A percentile compares a stretch with the other conserved stretches of the same genome.
Conservation (phyloP, 2,888 invertebrate genomes). For the Halictus ligatus region DNA sequence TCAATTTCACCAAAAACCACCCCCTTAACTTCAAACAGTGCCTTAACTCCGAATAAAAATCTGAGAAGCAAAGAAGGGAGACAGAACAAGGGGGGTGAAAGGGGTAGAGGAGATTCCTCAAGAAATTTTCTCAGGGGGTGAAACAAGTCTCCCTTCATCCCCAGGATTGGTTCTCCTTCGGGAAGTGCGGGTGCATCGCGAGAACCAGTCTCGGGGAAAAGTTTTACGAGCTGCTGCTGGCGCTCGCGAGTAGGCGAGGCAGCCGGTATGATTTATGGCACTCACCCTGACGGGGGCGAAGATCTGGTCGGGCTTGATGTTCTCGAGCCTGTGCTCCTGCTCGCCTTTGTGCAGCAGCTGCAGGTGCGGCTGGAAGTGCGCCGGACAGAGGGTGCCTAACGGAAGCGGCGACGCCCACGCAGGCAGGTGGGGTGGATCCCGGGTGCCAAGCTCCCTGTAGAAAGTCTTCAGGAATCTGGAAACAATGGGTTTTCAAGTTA, state of each 20-base stretch:
- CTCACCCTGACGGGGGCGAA: conserved; percentile 85
- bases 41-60: no score
- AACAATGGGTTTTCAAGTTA: conserved; percentile 38
- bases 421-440: conserved; percentile 84
- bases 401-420: conserved; percentile 85
- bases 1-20: no score
- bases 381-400: conserved; percentile 85
- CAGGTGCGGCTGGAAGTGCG: conserved; percentile 85
- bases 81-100: no score
- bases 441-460: conserved; percentile 85
- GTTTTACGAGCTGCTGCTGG: conserved; percentile 30
- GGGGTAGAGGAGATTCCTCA: no score
- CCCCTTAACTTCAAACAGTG: no score
- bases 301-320: conserved; percentile 84
- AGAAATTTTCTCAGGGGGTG: no score
- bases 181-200: neutral
- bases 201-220: conserved; percentile 20
- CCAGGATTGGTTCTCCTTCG: neutral
- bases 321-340: conserved; percentile 80
- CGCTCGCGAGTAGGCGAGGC: neutral
- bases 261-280: conserved; percentile 59
- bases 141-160: no score
- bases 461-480: conserved; percentile 84
- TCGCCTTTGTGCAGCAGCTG: conserved; percentile 83
- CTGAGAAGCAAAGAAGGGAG: no score